phyloP scores from a whole-genome alignment of 2,113 vertebrate species.

The Mormyrus iriodes region DNA sequence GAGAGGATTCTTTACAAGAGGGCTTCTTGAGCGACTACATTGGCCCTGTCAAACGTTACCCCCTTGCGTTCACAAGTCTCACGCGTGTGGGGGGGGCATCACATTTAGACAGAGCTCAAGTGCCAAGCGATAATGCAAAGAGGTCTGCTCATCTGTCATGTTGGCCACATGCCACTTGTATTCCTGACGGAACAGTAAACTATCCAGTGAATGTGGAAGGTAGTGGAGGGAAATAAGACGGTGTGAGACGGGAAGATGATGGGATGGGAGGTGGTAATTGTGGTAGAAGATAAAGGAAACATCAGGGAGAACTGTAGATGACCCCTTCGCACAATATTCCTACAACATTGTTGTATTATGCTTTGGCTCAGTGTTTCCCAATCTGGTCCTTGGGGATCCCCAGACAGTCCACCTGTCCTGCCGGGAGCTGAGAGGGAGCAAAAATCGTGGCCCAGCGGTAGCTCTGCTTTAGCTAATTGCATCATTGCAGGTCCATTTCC shows the following conservation, averaged over 20 bases:
- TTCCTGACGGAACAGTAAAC: background rate
- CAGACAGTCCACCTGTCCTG: background rate
- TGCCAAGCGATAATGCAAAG: background rate
- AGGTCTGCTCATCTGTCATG: background rate
- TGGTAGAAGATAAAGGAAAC: background rate
- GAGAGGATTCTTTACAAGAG: background rate
- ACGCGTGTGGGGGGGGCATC: background rate
- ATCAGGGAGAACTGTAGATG: background rate
- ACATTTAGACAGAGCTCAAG: background rate
- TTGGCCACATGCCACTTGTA: background rate
- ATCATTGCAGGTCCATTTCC: background rate
- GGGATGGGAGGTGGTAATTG: background rate
- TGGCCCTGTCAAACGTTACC: background rate
- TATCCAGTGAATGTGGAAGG: background rate
- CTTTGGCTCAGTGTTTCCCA: background rate
- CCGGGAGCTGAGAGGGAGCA: background rate
- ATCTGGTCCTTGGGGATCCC: background rate
- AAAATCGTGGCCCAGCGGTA: background rate
- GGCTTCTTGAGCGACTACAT: background rate
- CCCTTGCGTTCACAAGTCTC: background rate
- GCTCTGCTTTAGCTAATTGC: background rate
- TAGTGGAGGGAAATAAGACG: background rate
- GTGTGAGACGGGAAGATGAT: background rate
- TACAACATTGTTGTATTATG: background rate
- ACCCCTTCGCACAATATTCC: background rate